These are phyloP conservation scores for Scrobipalpa atriplicella DNA, from an alignment of 2,888 invertebrate genomes.

Conservation along the genomic window DNA sequence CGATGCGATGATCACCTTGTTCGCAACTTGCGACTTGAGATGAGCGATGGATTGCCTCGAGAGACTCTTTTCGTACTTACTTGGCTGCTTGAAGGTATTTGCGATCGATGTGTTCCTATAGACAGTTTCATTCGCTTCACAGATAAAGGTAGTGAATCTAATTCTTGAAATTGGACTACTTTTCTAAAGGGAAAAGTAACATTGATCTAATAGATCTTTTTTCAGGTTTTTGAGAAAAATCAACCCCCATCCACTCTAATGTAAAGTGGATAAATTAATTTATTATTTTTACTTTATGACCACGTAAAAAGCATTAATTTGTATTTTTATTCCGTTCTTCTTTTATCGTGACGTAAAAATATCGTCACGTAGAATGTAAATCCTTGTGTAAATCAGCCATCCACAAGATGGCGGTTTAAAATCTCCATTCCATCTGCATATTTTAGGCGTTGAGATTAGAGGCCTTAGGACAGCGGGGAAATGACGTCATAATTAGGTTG, in stretches of 20 bases:
- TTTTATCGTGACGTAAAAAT: not conserved
- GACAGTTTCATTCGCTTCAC: no score
- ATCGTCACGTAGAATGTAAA: constrained; percentile 7
- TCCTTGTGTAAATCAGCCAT: not conserved
- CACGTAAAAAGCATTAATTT: not conserved
- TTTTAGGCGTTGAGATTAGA: constrained; percentile 8
- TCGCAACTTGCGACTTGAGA: not conserved
- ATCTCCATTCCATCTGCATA: constrained; percentile 8
- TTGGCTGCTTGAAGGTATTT: no score
- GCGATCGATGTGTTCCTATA: no score
- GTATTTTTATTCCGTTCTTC: not conserved
- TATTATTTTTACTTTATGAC: no score
- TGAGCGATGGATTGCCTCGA: not conserved
- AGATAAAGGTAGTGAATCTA: no score
- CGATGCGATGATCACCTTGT: constrained; percentile 10
- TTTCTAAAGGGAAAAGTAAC: no score
- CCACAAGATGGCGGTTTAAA: not conserved
- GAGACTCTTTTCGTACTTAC: no score
- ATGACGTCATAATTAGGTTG: not conserved
- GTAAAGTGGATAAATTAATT: not conserved
- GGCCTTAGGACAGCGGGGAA: not conserved
- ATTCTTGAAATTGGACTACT: no score
- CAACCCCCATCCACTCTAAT: not conserved
- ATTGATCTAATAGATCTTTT: no score
- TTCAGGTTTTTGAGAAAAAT: no score